A percentile compares a stretch with the other conserved stretches of the same genome.
phyloP scores from a whole-genome alignment of 2,888 invertebrate species.

The Antitype chi region DNA sequence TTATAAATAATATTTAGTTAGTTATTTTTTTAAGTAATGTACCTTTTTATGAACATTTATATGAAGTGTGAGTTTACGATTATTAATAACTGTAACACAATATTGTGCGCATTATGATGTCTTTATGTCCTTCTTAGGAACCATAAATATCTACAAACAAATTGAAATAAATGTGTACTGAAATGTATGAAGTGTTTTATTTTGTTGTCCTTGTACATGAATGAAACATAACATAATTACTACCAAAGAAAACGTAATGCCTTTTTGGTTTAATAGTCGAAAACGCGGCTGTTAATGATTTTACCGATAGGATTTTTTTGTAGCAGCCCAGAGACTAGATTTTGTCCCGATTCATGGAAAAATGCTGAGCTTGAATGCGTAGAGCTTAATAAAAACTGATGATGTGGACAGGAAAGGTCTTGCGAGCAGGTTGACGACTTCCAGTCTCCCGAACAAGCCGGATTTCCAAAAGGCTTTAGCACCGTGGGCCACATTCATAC shows the following conservation, averaged over 20 bases:
- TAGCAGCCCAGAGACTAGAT: background rate
- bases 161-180: constrained; percentile 29
- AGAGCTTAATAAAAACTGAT: background rate
- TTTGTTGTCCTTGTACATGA: background rate
- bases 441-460: too few relatives aligned
- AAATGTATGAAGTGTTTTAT: constrained; percentile 18
- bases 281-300: background rate
- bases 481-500: too few relatives aligned
- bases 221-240: background rate
- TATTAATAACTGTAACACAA: background rate
- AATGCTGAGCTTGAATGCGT: background rate
- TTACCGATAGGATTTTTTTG: background rate
- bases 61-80: background rate
- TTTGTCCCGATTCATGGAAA: background rate
- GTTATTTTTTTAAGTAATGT: too few relatives aligned
- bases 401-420: background rate
- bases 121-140: background rate
- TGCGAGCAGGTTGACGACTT: too few relatives aligned
- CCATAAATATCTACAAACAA: background rate
- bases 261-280: background rate
- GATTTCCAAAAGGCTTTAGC: too few relatives aligned
- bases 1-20: too few relatives aligned
- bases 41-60: background rate
- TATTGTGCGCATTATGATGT: background rate
- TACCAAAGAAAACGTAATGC: background rate